A percentile compares a stretch with the other conserved stretches of the same genome.
Evolutionary conservation across 2,888 invertebrate species (phyloP).

Genomic region (Papilio demoleus): DNA sequence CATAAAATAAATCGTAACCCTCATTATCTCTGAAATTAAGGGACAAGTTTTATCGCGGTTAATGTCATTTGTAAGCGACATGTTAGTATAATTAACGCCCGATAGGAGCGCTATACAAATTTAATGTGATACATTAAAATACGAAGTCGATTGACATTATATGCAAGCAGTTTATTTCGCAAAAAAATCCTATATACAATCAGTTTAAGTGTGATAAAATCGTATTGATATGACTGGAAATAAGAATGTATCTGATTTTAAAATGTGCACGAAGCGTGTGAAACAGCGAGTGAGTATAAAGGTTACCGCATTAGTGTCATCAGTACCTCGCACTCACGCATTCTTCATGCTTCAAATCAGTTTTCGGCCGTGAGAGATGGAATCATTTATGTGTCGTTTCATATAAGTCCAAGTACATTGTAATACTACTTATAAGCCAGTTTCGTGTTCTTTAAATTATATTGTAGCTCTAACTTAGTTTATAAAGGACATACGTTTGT

Average conservation of each 20-base stretch:
- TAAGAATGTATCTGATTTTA: not conserved
- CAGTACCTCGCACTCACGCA: conserved; percentile 22
- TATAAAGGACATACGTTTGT: too few relatives aligned
- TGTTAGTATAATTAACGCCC: too few relatives aligned
- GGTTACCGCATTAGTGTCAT: conserved; percentile 30
- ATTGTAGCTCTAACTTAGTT: not conserved
- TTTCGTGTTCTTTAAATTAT: conserved; percentile 19
- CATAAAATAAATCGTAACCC: too few relatives aligned
- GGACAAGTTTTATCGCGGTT: too few relatives aligned
- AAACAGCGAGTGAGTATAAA: conserved; percentile 15
- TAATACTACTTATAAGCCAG: conserved; percentile 30
- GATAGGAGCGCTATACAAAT: too few relatives aligned
- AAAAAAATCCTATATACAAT: too few relatives aligned
- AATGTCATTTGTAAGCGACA: too few relatives aligned
- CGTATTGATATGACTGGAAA: not conserved
- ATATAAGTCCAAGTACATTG: conserved; percentile 3
- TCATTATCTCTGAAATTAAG: too few relatives aligned
- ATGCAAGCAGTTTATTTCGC: too few relatives aligned
- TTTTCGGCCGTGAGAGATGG: conserved; percentile 43
- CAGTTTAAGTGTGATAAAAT: conserved; percentile 9
- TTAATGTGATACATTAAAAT: too few relatives aligned
- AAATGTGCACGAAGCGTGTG: conserved; percentile 16
- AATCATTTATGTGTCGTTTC: conserved; percentile 37
- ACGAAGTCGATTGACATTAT: too few relatives aligned
- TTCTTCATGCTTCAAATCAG: conserved; percentile 41